Evolutionary conservation across 1,140 invertebrate species (phyloP).

Genomic region (Monomorium pharaonis): DNA sequence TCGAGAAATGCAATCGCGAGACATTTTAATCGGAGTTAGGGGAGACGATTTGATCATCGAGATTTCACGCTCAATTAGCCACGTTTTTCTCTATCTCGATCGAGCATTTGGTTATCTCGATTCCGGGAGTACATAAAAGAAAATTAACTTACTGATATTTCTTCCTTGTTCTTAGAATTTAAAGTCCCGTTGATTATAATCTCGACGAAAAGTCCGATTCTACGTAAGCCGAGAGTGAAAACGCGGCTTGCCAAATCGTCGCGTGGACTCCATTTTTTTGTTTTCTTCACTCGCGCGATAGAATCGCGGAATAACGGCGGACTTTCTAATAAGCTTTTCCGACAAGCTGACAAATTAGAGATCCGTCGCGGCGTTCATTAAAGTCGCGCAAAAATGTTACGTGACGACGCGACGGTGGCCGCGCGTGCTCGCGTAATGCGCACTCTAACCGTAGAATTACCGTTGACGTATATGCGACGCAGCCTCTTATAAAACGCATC

Average conservation of each 20-base stretch:
- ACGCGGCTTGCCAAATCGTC: neutral
- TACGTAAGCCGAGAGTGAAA: neutral
- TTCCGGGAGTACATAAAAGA: neutral
- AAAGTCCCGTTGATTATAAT: neutral
- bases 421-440: neutral
- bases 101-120: no score
- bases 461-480: neutral
- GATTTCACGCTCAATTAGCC: slow-evolving; percentile 21
- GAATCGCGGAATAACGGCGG: neutral
- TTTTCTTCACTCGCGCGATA: neutral
- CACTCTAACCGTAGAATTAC: slow-evolving; percentile 2
- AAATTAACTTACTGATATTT: neutral
- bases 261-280: neutral
- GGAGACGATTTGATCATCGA: neutral
- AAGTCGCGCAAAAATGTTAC: slow-evolving; percentile 13
- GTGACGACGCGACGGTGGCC: no score
- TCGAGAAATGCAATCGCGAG: neutral
- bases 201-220: neutral
- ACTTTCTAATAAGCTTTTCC: slow-evolving; percentile 41
- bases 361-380: neutral
- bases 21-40: neutral
- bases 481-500: neutral
- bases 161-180: neutral
- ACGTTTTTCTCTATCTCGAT: neutral
- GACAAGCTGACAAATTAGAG: neutral